Evolutionary conservation across 2,888 invertebrate species (phyloP).

Genomic region (Hirtodrosophila histrioides): DNA sequence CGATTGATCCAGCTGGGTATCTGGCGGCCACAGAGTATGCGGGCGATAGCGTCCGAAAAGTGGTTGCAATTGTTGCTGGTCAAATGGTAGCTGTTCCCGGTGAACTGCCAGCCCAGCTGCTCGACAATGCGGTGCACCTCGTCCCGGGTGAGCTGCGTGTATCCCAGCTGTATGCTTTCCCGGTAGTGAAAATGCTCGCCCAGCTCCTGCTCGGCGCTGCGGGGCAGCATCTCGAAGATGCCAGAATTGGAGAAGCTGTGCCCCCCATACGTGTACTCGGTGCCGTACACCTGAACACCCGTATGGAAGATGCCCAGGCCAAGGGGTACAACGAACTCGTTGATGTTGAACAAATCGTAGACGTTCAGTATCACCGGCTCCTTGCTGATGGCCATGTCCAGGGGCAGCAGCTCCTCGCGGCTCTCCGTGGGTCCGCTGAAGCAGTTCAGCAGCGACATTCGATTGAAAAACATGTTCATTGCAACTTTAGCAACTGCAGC

Average conservation of each 20-base stretch:
- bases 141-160: slow-evolving; percentile 96
- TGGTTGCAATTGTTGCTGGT: slow-evolving; percentile 97
- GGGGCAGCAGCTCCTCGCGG: slow-evolving; percentile 24
- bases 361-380: slow-evolving; percentile 96
- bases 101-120: slow-evolving; percentile 95
- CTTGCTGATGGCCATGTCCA: slow-evolving; percentile 2
- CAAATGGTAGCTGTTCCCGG: slow-evolving; percentile 97
- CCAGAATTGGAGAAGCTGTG: slow-evolving; percentile 97
- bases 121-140: slow-evolving; percentile 94
- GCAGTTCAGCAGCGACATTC: slow-evolving; percentile 33
- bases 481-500: too few species aligned
- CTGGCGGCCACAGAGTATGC: slow-evolving; percentile 95
- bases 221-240: slow-evolving; percentile 96
- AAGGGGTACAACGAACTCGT: slow-evolving; percentile 96
- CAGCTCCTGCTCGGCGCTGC: slow-evolving; percentile 93
- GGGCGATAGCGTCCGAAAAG: slow-evolving; percentile 93
- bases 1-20: slow-evolving; percentile 98
- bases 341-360: slow-evolving; percentile 98
- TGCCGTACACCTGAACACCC: slow-evolving; percentile 94
- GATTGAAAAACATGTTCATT: slow-evolving; percentile 24
- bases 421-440: slow-evolving; percentile 12
- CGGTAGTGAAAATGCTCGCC: slow-evolving; percentile 97
- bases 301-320: slow-evolving; percentile 99
- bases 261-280: slow-evolving; percentile 89
- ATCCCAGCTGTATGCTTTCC: slow-evolving; percentile 96